Conservation (phyloP, 2,113 vertebrate genomes). For the Halcyon senegalensis region DNA sequence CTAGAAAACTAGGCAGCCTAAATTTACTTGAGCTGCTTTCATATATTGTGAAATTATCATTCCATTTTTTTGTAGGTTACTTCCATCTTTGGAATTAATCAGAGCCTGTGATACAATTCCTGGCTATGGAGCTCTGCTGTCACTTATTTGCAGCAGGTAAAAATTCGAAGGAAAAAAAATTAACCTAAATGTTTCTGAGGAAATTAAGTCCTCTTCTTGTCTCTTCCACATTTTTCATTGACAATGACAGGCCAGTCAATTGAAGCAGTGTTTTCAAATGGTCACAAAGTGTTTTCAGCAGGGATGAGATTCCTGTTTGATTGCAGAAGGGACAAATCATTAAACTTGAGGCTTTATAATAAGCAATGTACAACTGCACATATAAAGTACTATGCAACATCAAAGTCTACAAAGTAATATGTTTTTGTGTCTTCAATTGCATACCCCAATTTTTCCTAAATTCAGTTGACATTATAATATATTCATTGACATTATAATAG, state of each 20-base stretch:
- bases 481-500: background rate
- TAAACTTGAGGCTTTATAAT: background rate
- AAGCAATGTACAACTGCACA: background rate
- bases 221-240: background rate
- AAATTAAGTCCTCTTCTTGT: background rate
- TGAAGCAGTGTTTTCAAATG: background rate
- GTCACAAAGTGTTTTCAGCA: background rate
- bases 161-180: background rate
- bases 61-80: background rate
- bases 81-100: background rate
- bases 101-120: background rate
- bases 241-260: background rate
- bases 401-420: background rate
- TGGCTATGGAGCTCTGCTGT: background rate
- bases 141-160: background rate
- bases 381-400: background rate
- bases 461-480: background rate
- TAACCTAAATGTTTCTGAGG: background rate
- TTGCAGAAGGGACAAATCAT: background rate
- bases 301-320: background rate
- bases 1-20: background rate
- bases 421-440: background rate
- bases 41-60: background rate
- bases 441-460: background rate
- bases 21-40: background rate